Conservation (phyloP, 2,113 vertebrate species). For the Dicerorhinus sumatrensis region DNA sequence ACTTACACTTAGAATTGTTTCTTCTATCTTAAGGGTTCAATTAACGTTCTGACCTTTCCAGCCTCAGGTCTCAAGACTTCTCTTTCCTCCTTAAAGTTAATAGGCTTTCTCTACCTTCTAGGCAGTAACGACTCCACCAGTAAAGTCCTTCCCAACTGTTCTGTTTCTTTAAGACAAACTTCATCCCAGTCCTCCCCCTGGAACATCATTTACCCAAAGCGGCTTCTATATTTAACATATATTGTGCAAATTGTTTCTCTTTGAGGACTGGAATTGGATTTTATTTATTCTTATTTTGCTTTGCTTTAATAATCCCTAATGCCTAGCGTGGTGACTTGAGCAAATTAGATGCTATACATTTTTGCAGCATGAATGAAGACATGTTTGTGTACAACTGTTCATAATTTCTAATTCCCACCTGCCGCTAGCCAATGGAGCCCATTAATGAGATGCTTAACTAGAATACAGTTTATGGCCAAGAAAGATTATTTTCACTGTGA, state of each 20-base stretch:
- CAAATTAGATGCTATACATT: not conserved
- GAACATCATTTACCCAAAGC: not conserved
- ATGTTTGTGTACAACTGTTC: not conserved
- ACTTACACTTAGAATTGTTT: not conserved
- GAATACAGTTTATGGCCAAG: not conserved
- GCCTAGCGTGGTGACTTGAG: not conserved
- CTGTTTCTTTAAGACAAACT: not conserved
- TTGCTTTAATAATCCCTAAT: constrained; percentile 4
- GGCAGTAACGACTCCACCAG: not conserved
- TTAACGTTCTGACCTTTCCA: not conserved
- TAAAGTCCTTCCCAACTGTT: not conserved
- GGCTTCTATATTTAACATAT: not conserved
- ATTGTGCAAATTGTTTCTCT: not conserved
- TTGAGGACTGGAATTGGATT: not conserved
- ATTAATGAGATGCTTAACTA: not conserved
- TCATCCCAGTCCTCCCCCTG: not conserved
- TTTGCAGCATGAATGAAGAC: not conserved
- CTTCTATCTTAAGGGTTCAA: not conserved
- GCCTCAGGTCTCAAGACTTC: not conserved
- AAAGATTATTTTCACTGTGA: constrained; percentile 18
- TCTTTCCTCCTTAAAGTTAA: not conserved
- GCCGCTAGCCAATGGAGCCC: not conserved
- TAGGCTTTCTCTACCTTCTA: not conserved
- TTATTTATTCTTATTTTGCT: not conserved
- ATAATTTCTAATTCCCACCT: not conserved